Percentiles rank a stretch among this genome's conserved stretches.
Evolutionary conservation across 2,888 invertebrate genomes (phyloP).

Genomic region (Alitta virens): DNA sequence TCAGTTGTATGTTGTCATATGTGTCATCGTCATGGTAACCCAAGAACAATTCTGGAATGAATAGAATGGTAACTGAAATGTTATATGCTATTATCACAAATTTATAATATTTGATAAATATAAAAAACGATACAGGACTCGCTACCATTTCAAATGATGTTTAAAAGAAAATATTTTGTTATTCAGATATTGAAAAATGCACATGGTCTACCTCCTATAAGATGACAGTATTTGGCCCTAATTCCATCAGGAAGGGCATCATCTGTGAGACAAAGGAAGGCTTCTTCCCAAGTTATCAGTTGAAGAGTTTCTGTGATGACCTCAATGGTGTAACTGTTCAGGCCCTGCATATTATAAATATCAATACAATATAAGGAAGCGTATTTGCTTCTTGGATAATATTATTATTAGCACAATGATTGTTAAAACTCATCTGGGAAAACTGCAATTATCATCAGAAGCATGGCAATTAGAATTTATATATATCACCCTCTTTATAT

Average conservation of each 20-base stretch:
- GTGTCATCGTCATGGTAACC: background rate
- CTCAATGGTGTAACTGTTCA: slow-evolving; percentile 25
- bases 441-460: too few species aligned
- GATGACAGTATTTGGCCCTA: slow-evolving; percentile 29
- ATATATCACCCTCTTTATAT: too few species aligned
- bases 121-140: background rate
- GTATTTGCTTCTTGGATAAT: too few species aligned
- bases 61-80: too few species aligned
- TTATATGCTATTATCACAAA: background rate
- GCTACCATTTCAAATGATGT: background rate
- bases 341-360: slow-evolving; percentile 31
- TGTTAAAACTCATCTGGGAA: too few species aligned
- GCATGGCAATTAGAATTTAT: too few species aligned
- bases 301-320: slow-evolving; percentile 19
- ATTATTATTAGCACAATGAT: too few species aligned
- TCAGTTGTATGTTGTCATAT: slow-evolving; percentile 22
- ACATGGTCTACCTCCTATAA: slow-evolving; percentile 23
- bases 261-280: slow-evolving; percentile 24
- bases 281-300: slow-evolving; percentile 30
- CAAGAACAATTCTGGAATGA: background rate
- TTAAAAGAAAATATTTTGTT: background rate
- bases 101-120: background rate
- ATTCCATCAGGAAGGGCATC: slow-evolving; percentile 20
- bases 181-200: background rate
- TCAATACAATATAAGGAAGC: too few species aligned